Percentiles rank a stretch among this genome's conserved stretches.
Evolutionary conservation across 2,113 vertebrate species (phyloP).

Genomic region (Rhea pennata): DNA sequence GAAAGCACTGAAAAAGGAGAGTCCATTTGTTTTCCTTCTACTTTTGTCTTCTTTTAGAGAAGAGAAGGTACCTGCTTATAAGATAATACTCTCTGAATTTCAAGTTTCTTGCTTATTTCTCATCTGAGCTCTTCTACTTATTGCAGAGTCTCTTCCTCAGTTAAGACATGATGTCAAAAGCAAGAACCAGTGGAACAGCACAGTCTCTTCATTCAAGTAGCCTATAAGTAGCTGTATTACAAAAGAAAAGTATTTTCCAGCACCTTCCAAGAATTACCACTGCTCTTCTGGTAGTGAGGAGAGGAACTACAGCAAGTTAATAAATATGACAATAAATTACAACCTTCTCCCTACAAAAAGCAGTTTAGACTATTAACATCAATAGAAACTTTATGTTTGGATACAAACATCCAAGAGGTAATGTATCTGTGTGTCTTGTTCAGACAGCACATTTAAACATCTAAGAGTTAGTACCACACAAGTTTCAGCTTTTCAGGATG

Average conservation of each 20-base stretch:
- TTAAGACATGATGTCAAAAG: constrained; percentile 23
- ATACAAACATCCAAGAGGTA: constrained; percentile 35
- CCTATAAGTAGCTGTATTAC: not conserved
- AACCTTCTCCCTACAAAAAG: not conserved
- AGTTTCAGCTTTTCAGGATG: not conserved
- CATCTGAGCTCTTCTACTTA: not conserved
- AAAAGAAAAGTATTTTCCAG: not conserved
- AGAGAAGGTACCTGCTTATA: not conserved
- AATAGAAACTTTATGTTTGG: constrained; percentile 1
- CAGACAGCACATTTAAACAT: not conserved
- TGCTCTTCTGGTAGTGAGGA: not conserved
- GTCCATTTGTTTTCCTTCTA: not conserved
- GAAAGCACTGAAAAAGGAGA: not conserved
- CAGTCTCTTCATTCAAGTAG: not conserved
- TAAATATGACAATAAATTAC: constrained; percentile 66
- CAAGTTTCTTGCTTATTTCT: not conserved
- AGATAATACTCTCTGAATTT: not conserved
- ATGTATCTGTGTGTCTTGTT: not conserved
- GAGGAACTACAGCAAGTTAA: constrained; percentile 27
- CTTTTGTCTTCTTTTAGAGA: not conserved
- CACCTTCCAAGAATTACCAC: constrained; percentile 15
- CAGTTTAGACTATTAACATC: not conserved
- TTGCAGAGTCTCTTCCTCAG: not conserved
- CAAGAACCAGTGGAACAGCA: not conserved
- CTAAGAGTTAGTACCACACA: not conserved